Conservation (phyloP, 2,888 invertebrate genomes). For the Norana najaformis region DNA sequence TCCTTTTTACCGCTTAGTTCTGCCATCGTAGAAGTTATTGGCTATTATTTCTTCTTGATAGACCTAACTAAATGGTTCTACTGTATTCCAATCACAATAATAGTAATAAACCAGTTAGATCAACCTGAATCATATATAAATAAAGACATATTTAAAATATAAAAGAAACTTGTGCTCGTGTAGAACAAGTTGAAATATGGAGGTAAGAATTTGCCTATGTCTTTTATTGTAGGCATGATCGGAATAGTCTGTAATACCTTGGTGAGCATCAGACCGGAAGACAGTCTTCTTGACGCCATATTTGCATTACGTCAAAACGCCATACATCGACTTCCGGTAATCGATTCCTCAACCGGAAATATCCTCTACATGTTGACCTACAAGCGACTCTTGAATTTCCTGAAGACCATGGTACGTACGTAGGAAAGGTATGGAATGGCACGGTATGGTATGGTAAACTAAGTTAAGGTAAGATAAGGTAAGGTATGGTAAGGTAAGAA, state of each 20-base stretch:
- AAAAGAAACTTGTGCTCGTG: not conserved
- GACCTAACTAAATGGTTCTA: not conserved
- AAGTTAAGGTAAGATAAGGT: not conserved
- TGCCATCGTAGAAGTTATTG: too few species aligned
- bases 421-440: not conserved
- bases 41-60: too few species aligned
- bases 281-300: constrained; percentile 20
- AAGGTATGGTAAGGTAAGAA: not conserved
- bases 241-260: not conserved
- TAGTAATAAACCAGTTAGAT: not conserved
- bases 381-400: constrained; percentile 21
- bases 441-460: not conserved
- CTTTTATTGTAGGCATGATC: not conserved
- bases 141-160: not conserved
- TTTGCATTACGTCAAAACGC: constrained; percentile 18
- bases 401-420: not conserved
- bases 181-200: not conserved
- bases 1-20: too few species aligned
- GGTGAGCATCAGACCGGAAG: constrained; percentile 3
- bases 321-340: constrained; percentile 25
- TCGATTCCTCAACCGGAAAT: constrained; percentile 15
- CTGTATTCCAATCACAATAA: not conserved
- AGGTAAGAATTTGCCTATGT: too few species aligned
- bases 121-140: not conserved
- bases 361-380: constrained; percentile 21